These are phyloP conservation scores for Julus scanicus DNA, from an alignment of 2,888 invertebrate species.

Conservation along the genomic window DNA sequence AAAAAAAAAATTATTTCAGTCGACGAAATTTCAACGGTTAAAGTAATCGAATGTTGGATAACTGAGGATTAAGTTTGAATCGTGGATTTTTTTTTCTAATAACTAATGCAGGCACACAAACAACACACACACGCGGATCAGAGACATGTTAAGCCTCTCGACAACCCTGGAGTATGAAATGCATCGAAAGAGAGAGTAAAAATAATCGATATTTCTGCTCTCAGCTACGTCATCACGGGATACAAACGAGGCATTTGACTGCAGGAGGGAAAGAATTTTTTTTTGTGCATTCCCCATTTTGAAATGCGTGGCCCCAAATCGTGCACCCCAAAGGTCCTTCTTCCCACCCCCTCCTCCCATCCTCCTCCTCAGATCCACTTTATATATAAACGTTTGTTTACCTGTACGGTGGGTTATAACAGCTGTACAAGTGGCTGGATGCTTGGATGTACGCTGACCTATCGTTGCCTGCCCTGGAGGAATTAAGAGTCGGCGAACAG, in stretches of 20 bases:
- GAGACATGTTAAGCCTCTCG: no score
- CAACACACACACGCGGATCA: background rate
- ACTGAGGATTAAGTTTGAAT: background rate
- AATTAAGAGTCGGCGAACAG: conserved; percentile 52
- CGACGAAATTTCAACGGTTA: background rate
- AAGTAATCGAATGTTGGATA: background rate
- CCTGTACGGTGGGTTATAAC: conserved; percentile 55
- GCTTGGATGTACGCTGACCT: conserved; percentile 51
- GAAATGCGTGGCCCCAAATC: background rate
- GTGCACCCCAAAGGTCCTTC: background rate
- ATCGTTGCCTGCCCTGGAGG: conserved; percentile 46
- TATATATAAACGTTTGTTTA: background rate
- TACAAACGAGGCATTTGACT: conserved; percentile 62
- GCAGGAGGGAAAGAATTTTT: no score
- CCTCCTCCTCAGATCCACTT: no score
- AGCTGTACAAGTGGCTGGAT: conserved; percentile 49
- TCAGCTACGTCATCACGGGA: background rate
- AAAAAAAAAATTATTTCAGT: no score
- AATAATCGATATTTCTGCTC: conserved; percentile 28
- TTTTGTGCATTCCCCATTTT: background rate
- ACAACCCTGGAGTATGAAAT: background rate
- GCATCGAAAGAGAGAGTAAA: background rate
- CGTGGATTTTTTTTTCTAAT: background rate
- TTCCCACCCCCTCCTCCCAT: background rate
- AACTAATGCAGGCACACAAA: no score